Base-by-base conservation (phyloP, 1,140 invertebrate species). In the Penaeus vannamei region DNA sequence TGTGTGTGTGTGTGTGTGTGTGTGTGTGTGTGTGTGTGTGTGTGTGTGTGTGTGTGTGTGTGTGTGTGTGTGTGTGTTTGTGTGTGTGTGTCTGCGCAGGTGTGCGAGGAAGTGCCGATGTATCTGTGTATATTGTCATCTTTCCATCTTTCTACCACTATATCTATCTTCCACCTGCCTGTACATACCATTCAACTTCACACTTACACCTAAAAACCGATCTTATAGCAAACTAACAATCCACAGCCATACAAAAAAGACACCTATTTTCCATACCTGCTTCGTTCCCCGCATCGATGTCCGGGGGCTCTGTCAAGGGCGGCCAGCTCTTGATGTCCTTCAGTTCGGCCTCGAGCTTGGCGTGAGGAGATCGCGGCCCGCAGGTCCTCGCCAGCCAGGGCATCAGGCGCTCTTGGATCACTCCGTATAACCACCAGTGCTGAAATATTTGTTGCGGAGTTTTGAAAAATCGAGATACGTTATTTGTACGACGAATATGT, bases 341-440 rank as follows among this genome's bases (percentile, higher is more conserved):
- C n/a, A 86, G 59, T n/a, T 86, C 76, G 8, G 60, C n/a, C 32
- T 86, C 76, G 7, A 86, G 12, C 36, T 81, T 62, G 23, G 53
- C 69, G 46, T 86, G 29, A n/a, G 60, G 85, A 26, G 59, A 36
- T 20, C 42, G 59, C 8, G 59, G 53, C 19, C 76, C 60, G 81
- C 76, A 86, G 7, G 8, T 36, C 32, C 5, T 19, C 12, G 17
- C 46, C 23, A 80, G 64, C 66, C 76, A 81, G 1, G 85, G 85
- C 61, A 86, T 10, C 61, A 86, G 22, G 23, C 69, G 66, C 1
- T 66, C 23, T 26, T 81, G 59, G 36, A 86, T 17, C 19, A 80
- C 76, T 23, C 85, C 76, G 46, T 86, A 86, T 36, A 86, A 42
- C 29, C 79, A n/a, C 77, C 77, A 86, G 32, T 77, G 61, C 85